Evolutionary conservation across 1,140 invertebrate species (phyloP), one percentile per base, ranked within the genome.

Genomic region (Pentalonia nigronervosa): DNA sequence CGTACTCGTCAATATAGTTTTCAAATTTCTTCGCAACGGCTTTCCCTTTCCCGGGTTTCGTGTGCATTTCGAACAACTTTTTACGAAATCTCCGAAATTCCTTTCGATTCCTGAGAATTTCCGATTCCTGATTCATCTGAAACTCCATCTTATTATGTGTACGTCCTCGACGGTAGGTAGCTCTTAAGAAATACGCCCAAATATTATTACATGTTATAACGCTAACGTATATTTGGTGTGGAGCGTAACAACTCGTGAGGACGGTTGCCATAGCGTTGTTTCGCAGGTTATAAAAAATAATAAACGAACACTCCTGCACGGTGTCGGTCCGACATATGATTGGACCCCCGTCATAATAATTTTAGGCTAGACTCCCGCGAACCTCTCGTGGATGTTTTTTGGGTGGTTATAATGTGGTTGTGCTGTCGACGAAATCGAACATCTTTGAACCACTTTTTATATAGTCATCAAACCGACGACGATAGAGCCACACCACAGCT

Each of bases 1-100:
- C n/a, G n/a, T n/a, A 4, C n/a, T 76, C 60, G n/a, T 76, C 60
- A 76, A 76, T 34, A 2, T 76, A 76, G 14, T 76, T 76, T 76
- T n/a, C n/a, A 4, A 76, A 76, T 76, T 76, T 76, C 60, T 76
- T 76, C 60, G 60, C 60, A 14, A 76, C 6, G 14, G 4, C n/a
- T 76, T 76, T n/a, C 14, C 14, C 60, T 76, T 76, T n/a, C 14
- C 14, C 60, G 3, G 60, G 30, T 76, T 76, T 76, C 30, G 17
- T 0, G 17, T 76, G 11, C 60, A 76, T 30, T 76, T 76, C 30
- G 6, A 76, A 76, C 60, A 76, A 76, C n/a, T 76, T n/a, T n/a
- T 76, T 76, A 14, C 60, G 60, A 76, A 76, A 76, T 76, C 30
- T 76, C 60, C n/a, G 60, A 76, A 76, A 76, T 76, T 76, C 60